phyloP scores from a whole-genome alignment of 2,888 invertebrate species.

The Fabriciana adippe region DNA sequence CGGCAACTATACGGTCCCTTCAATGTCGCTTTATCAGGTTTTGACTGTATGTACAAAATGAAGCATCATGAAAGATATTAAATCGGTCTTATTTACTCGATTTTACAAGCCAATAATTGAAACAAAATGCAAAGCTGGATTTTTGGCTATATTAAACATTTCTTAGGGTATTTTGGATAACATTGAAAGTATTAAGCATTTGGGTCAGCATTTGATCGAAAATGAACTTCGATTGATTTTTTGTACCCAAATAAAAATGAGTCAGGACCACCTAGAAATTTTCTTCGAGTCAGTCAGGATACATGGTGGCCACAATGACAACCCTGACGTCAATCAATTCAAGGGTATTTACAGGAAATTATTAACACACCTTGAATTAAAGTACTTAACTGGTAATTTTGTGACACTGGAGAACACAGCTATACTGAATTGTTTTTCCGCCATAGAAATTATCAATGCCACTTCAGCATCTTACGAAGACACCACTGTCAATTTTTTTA shows the following conservation, averaged over 20 bases:
- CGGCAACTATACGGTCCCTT: too few species aligned
- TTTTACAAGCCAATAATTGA: not conserved
- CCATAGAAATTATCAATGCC: not conserved
- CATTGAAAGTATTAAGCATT: not conserved
- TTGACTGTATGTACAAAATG: too few species aligned
- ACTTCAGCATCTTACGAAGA: not conserved
- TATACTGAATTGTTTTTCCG: not conserved
- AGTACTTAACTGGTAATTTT: constrained; percentile 36
- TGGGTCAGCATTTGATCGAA: not conserved
- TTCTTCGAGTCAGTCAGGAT: constrained; percentile 38
- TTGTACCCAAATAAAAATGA: not conserved
- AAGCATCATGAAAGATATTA: not conserved
- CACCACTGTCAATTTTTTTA: not conserved
- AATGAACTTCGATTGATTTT: not conserved
- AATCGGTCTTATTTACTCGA: not conserved
- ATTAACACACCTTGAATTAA: constrained; percentile 34
- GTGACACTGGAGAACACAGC: constrained; percentile 35
- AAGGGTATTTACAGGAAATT: constrained; percentile 37
- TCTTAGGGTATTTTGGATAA: not conserved
- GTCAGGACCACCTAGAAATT: constrained; percentile 36
- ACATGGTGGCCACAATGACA: constrained; percentile 42
- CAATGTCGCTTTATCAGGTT: too few species aligned
- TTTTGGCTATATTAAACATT: not conserved
- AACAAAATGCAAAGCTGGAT: not conserved
- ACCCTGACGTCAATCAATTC: constrained; percentile 37